Evolutionary conservation across 2,797 vertebrate species (phyloP).

Genomic region (Falco columbarius): DNA sequence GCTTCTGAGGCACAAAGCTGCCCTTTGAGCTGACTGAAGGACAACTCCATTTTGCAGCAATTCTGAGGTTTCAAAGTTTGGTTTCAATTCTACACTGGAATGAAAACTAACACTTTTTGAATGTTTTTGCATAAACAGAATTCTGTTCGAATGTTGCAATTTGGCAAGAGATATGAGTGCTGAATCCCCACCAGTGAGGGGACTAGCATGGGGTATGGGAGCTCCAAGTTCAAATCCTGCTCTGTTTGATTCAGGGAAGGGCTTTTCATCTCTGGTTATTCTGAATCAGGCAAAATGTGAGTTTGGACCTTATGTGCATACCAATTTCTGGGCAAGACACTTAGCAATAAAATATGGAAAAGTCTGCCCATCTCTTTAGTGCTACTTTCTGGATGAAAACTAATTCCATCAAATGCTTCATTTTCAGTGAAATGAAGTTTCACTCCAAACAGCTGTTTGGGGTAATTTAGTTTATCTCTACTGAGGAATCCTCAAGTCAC

Average conservation of each 20-base stretch:
- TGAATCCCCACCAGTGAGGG: neutral
- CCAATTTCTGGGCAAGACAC: neutral
- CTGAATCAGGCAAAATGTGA: neutral
- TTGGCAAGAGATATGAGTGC: slow-evolving; percentile 14
- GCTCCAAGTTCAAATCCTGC: neutral
- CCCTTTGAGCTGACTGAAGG: neutral
- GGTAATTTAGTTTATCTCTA: neutral
- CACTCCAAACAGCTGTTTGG: neutral
- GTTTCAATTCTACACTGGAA: slow-evolving; percentile 38
- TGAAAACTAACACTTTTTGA: slow-evolving; percentile 32
- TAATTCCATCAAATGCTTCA: neutral
- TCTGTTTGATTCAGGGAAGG: neutral
- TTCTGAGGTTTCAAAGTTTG: slow-evolving; percentile 50
- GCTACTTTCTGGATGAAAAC: neutral
- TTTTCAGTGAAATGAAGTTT: neutral
- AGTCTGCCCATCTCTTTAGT: neutral
- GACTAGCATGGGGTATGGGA: neutral
- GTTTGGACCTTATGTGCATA: neutral
- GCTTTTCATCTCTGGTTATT: neutral
- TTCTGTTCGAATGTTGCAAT: slow-evolving; percentile 34
- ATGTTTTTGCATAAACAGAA: slow-evolving; percentile 16
- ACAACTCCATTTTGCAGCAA: neutral
- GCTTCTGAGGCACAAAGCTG: slow-evolving; percentile 25
- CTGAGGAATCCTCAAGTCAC: neutral
- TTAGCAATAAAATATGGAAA: neutral